These are phyloP conservation scores for Lagodon rhomboides DNA, from an alignment of 2,797 vertebrate genomes.

Conservation along the genomic window DNA sequence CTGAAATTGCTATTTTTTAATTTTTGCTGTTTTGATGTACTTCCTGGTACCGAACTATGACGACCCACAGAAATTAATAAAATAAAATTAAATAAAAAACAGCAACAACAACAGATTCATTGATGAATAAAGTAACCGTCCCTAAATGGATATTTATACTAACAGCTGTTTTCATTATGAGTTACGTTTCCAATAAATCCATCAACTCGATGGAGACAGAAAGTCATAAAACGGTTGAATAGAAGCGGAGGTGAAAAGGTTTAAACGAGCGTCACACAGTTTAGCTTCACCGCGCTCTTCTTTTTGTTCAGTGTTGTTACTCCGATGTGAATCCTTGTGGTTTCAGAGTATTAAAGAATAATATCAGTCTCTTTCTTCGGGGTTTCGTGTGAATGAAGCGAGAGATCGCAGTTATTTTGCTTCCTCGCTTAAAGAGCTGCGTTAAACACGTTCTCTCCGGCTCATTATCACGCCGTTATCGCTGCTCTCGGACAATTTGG, in stretches of 20 bases:
- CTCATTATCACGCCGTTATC: conserved; percentile 1
- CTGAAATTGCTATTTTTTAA: too few species aligned
- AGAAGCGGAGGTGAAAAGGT: too few species aligned
- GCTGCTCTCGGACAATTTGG: conserved; percentile 9
- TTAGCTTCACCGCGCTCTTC: too few species aligned
- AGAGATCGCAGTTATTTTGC: neutral
- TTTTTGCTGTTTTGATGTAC: too few species aligned
- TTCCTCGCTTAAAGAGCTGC: conserved; percentile 13
- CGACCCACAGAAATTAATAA: too few species aligned
- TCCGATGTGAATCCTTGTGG: neutral
- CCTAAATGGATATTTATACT: neutral
- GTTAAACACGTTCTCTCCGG: conserved; percentile 13
- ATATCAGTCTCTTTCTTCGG: too few species aligned
- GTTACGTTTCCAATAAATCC: too few species aligned
- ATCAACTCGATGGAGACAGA: neutral
- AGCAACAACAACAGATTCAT: too few species aligned
- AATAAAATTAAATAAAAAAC: too few species aligned
- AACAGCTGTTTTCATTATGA: neutral
- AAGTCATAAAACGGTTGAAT: neutral
- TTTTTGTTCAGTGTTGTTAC: neutral
- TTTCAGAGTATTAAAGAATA: neutral
- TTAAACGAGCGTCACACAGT: neutral
- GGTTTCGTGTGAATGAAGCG: neutral
- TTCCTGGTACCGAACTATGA: too few species aligned
- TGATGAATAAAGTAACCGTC: too few species aligned